phyloP scores from a whole-genome alignment of 2,797 vertebrate genomes.

The Rhabdomys pumilio region DNA sequence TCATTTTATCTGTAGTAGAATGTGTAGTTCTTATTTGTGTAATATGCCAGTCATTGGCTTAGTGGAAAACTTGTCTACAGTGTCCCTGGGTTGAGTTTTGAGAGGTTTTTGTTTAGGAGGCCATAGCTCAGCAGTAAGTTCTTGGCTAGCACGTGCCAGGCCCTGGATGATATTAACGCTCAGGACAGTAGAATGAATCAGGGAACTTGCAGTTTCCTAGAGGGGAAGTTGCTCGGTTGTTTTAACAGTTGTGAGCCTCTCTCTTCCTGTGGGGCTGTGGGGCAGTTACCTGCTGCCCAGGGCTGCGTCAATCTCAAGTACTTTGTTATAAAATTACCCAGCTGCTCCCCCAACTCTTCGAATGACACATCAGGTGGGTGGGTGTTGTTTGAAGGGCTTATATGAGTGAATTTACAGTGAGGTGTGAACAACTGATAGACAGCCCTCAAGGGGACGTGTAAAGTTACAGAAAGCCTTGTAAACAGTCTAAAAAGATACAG shows the following conservation, averaged over 20 bases:
- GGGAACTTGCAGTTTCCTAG: not conserved
- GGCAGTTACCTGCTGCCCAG: not conserved
- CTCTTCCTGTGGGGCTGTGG: not conserved
- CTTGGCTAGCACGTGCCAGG: not conserved
- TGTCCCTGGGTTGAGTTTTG: not conserved
- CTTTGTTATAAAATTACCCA: not conserved
- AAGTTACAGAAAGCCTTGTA: constrained; percentile 64
- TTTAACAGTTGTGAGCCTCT: too few species aligned
- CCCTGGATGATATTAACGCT: not conserved
- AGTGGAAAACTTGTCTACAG: not conserved
- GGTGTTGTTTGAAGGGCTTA: not conserved
- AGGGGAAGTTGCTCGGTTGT: not conserved
- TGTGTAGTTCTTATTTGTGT: not conserved
- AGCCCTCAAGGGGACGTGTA: constrained; percentile 42
- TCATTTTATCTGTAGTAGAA: not conserved
- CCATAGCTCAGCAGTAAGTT: not conserved
- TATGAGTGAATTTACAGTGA: constrained; percentile 60
- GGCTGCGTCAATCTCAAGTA: accelerated
- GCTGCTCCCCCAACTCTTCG: not conserved
- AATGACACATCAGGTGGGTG: constrained; percentile 2
- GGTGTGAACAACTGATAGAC: constrained; percentile 47
- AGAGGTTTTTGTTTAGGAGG: not conserved
- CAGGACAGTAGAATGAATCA: not conserved
- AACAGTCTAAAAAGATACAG: not conserved
- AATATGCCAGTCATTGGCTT: not conserved